Evolutionary conservation across 2,888 invertebrate species (phyloP), one percentile per base, ranked within the genome.

Genomic region (Aradus depressus): DNA sequence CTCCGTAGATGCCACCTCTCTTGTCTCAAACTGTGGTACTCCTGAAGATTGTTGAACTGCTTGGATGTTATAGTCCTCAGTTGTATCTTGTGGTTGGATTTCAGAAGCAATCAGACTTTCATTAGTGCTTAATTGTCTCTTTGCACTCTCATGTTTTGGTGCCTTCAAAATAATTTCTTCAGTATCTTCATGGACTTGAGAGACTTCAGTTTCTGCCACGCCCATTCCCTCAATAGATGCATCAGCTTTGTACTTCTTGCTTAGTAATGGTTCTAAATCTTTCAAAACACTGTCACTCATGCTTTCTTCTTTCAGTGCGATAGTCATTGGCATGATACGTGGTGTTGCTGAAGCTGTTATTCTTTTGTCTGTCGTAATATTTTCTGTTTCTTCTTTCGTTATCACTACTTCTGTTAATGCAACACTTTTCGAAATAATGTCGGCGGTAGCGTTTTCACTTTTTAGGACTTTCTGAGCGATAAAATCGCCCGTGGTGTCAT

Each of bases 1-100:
- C 50, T 51, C 57, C 41, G 51, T 59, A 16, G 51, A 53, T 28
- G 52, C 52, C 4, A 62, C 62, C 60, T 66, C 67, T 62, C 64
- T 67, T 64, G 61, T 56, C 54, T 61, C 54, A 34, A 54, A 45
- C 21, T 50, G 52, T 5, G 50, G 44, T 19, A 35, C 58, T 49
- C 59, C 60, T 57, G 57, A 53, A n/a, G 35, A 45, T 32, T 37
- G 31, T 18, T 25, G 39, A 8, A 34, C 19, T 19, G 42, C 22
- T n/a, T 45, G n/a, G 23, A 16, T 25, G 4, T 43, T 44, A 38
- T 51, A 56, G 23, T 37, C 39, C 16, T 21, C 32, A 28, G 53
- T 35, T 4, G 38, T 48, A 26, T 56, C 56, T 22, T 56, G 47
- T 22, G 41, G 23, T 31, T 39, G 47, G 14, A 56, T 48, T 39